Base-by-base conservation (phyloP, 2,797 vertebrate genomes). In the Hoplostethus mediterraneus region DNA sequence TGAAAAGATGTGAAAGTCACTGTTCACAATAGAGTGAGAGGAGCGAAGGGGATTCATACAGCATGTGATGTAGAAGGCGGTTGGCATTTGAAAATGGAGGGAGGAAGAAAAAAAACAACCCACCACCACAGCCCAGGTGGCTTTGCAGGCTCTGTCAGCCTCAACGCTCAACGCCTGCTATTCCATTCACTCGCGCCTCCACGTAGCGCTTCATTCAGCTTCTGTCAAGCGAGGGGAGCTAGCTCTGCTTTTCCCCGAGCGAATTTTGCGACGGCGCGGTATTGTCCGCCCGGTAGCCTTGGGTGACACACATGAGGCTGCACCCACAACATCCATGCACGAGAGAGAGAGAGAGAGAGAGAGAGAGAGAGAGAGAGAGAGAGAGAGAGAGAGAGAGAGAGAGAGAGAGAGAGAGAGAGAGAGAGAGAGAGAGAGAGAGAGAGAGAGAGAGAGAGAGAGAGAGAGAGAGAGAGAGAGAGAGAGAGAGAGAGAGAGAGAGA, bases 181-280 rank as follows among this genome's bases (percentile, higher is more conserved):
- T 21, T 38, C 56, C 68, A 60, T 78, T 79, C 66, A 73, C 78
- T 55, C 55, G 59, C 47, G 62, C 44, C 51, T 70, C 64, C 36
- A 30, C 30, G 21, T 28, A 56, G 47, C 2, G 54, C 51, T 73
- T 78, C 76, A 54, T 78, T 84, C 77, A 72, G 70, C 69, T 2
- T 30, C 78, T 75, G 80, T 86, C 74, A 68, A 80, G 67, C 31
- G 59, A 21, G 74, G 9, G 12, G 64, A 74, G 73, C 66, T 69
- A 38, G 51, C 53, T 54, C 21, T 21, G 49, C 68, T 70, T 67
- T 51, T 73, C 63, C 63, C 63, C 36, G 6, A 54, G 53, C 63
- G 55, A 53, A 55, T 65, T 78, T 79, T 67, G 40, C 62, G 71
- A 80, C 71, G 67, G 21, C 17, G 1, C 47, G 36, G 45, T 62